Conservation (phyloP, 2,113 vertebrate species). For the Sclerurus mexicanus region DNA sequence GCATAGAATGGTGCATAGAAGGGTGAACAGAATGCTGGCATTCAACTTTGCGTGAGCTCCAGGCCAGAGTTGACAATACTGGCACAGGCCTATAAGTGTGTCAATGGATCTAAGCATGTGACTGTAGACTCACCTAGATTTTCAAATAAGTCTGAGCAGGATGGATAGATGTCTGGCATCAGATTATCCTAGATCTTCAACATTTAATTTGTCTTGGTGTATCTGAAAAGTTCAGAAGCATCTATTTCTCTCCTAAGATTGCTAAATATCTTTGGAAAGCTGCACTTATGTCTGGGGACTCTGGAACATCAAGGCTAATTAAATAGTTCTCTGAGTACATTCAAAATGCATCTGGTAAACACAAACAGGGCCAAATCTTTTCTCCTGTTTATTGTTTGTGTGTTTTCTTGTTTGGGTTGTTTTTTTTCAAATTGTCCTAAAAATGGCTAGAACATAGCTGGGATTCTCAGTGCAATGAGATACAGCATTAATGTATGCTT, state of each 20-base stretch:
- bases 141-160: not conserved
- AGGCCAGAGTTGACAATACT: accelerated
- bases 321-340: not conserved
- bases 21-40: not conserved
- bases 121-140: not conserved
- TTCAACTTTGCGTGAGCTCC: not conserved
- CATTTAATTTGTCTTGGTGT: not conserved
- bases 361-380: not conserved
- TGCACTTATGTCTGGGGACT: not conserved
- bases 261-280: not conserved
- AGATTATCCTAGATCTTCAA: not conserved
- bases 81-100: not conserved
- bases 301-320: not conserved
- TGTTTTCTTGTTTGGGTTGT: too few species aligned
- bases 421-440: not conserved
- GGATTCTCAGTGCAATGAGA: not conserved
- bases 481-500: not conserved
- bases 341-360: not conserved
- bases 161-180: not conserved
- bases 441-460: not conserved
- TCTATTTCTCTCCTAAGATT: not conserved
- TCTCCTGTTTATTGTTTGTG: not conserved
- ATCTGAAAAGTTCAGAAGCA: not conserved
- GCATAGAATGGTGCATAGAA: not conserved
- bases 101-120: not conserved